Conservation (phyloP, 2,113 vertebrate genomes). For the Rallus limicola region DNA sequence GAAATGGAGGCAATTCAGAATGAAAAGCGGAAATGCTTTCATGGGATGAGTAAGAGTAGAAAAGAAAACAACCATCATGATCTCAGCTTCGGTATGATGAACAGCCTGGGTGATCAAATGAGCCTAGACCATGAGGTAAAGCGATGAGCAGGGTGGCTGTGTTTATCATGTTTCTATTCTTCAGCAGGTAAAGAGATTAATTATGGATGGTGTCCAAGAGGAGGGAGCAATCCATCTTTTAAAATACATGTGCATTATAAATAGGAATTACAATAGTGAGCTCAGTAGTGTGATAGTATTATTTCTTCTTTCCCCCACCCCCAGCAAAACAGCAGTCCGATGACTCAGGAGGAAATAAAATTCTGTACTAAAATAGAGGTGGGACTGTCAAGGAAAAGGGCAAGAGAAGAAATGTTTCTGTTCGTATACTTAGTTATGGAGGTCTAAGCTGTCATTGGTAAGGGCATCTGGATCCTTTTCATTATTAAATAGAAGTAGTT, state of each 20-base stretch:
- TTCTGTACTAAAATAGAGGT: background rate
- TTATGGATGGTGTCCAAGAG: background rate
- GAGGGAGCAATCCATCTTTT: background rate
- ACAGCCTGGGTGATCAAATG: background rate
- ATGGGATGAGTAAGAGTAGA: background rate
- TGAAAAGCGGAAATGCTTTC: background rate
- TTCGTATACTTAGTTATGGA: background rate
- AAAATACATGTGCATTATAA: background rate
- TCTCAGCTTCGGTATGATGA: background rate
- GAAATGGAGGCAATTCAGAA: background rate
- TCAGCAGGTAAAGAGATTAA: background rate
- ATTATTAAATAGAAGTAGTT: background rate
- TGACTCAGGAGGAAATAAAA: background rate
- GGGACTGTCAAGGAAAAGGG: background rate
- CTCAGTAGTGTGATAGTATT: background rate
- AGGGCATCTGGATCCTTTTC: background rate
- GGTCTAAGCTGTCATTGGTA: background rate
- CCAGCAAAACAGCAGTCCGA: background rate
- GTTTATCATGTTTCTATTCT: background rate
- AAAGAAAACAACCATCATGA: background rate
- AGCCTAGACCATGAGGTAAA: conserved; percentile 59
- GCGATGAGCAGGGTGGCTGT: background rate
- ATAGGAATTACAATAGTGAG: background rate
- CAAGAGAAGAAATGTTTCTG: background rate
- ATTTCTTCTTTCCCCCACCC: background rate